Base-by-base conservation (phyloP, 1,140 invertebrate species). In the Pogonomyrmex californicus region DNA sequence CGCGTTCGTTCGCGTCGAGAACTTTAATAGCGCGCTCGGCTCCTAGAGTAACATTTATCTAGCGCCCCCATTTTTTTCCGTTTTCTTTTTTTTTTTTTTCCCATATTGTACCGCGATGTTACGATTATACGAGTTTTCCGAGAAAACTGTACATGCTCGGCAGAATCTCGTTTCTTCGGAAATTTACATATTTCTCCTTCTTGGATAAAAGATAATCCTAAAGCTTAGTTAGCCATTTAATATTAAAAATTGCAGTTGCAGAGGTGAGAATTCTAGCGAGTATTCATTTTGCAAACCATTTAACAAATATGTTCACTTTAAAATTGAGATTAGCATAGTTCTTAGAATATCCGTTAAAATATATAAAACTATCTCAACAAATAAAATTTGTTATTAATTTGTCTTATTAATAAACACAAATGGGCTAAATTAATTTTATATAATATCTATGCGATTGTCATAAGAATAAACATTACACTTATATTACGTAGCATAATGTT, bases 11-110 rank as follows among this genome's bases (percentile, higher is more conserved):
- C 30, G 68, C 68, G 68, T 58, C 41, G 56, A 41, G 41, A 47
- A 41, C 79, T 83, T 83, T 83, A 83, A 83, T 83, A 60, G 68
- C 79, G 33, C 41, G 51, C 79, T 58, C 17, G 51, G 41, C 68
- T 60, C 41, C 56, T 83, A 73, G 41, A 83, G 68, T 38, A 83
- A 83, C 68, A 62, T 75, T 83, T 83, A 83, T 75, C 68, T 75
- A 83, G 71, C 60, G 54, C 33, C 56, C 33, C 5, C 65, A 47
- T 82, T 73, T 56, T 71, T 54, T 71, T 23, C 23, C 14, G 23
- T 23, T 23, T 23, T 23, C 23, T 23, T 23, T 23, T 23, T 23
- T 23, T 23, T 23, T 23, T 23, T 33, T 38, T 30, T 47, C 49
- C 41, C 54, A 75, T 83, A 62, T 60, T 73, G 54, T 54, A 10